These are phyloP conservation scores for Eurosta solidaginis DNA, from an alignment of 1,140 invertebrate genomes.

Conservation along the genomic window DNA sequence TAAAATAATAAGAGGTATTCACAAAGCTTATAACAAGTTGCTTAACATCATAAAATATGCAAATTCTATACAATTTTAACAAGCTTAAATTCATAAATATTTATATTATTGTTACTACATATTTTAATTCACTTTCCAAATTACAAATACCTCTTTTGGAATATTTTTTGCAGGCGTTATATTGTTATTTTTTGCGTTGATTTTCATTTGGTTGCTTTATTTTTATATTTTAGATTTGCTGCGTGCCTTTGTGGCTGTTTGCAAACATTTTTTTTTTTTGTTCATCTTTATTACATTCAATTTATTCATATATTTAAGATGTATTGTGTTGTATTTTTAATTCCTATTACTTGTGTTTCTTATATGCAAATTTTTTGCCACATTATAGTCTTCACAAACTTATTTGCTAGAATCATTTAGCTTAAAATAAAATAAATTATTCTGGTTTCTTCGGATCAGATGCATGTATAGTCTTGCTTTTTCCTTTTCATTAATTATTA, in stretches of 20 bases:
- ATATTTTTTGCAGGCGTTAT: conserved; percentile 2
- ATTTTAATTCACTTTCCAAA: background rate
- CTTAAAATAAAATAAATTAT: background rate
- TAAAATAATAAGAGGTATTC: conserved; percentile 25
- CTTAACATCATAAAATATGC: background rate
- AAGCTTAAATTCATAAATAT: background rate
- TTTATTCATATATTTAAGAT: background rate
- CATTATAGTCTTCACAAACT: background rate
- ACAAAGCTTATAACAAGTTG: conserved; percentile 24
- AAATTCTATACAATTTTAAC: conserved; percentile 15
- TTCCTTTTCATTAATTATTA: background rate
- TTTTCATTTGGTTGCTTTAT: background rate
- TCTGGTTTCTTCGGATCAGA: background rate
- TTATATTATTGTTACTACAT: background rate
- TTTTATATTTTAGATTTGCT: background rate
- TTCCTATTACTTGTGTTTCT: background rate
- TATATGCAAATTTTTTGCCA: background rate
- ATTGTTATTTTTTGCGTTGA: background rate
- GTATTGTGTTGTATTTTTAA: background rate
- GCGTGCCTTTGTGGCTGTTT: background rate
- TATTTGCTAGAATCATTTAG: background rate
- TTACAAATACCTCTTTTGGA: conserved; percentile 6
- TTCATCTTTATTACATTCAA: background rate
- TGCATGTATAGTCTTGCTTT: background rate
- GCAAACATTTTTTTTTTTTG: background rate